phyloP scores from a whole-genome alignment of 2,888 invertebrate genomes.

The Baronia brevicornis region DNA sequence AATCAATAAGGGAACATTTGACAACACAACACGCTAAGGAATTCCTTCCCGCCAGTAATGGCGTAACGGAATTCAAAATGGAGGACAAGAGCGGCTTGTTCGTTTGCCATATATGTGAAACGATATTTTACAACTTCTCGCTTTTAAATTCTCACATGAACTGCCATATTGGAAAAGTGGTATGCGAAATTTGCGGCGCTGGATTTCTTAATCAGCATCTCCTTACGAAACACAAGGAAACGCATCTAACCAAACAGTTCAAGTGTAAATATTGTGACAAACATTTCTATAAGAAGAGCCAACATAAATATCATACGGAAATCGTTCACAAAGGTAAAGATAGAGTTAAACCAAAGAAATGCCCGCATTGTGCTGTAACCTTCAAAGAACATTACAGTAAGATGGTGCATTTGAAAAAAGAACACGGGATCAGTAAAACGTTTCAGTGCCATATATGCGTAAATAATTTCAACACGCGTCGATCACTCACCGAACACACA shows the following conservation, averaged over 20 bases:
- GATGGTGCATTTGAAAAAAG: constrained; percentile 35
- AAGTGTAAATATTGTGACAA: constrained; percentile 50
- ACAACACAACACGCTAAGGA: constrained; percentile 25
- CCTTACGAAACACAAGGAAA: constrained; percentile 38
- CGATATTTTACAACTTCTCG: constrained; percentile 33
- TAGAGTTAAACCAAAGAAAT: constrained; percentile 32
- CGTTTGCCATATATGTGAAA: constrained; percentile 37
- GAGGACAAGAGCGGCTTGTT: constrained; percentile 28
- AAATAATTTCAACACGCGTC: constrained; percentile 28
- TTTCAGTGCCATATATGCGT: constrained; percentile 40
- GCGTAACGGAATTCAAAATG: constrained; percentile 46
- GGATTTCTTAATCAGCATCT: constrained; percentile 39
- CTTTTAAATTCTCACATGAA: constrained; percentile 43
- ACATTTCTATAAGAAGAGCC: constrained; percentile 51
- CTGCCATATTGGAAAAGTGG: constrained; percentile 40
- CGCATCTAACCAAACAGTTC: constrained; percentile 29
- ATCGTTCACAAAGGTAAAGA: constrained; percentile 41
- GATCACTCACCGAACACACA: constrained; percentile 39
- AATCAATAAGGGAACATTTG: constrained; percentile 33
- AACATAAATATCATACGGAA: constrained; percentile 54
- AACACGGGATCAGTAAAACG: constrained; percentile 33
- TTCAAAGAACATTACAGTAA: constrained; percentile 47
- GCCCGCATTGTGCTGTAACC: constrained; percentile 32
- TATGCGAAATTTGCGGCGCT: constrained; percentile 48
- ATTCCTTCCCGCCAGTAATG: constrained; percentile 34